phyloP scores from a whole-genome alignment of 2,888 invertebrate species.

The Drosophila rellima region DNA sequence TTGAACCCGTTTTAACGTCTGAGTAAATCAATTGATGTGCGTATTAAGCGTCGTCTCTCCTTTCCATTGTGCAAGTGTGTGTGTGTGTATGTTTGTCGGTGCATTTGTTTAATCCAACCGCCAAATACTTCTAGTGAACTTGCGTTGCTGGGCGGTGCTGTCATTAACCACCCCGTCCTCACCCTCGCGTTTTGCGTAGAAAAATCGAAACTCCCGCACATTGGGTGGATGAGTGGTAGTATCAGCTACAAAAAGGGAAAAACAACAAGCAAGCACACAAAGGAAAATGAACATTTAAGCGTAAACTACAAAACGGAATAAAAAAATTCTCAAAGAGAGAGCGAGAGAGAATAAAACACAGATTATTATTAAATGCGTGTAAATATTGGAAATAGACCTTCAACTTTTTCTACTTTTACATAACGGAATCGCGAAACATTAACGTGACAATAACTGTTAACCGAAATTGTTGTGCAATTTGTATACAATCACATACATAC shows the following conservation, averaged over 20 bases:
- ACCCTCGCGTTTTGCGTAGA: constrained; percentile 22
- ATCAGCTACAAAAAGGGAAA: constrained; percentile 26
- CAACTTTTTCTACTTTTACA: constrained; percentile 47
- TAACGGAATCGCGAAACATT: constrained; percentile 28
- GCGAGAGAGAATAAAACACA: constrained; percentile 8
- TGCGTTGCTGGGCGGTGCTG: constrained; percentile 60
- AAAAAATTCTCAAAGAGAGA: background rate
- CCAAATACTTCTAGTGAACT: constrained; percentile 52
- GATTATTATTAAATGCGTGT: constrained; percentile 26
- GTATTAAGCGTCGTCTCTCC: constrained; percentile 2
- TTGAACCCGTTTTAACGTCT: constrained; percentile 21
- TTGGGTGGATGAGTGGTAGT: constrained; percentile 26
- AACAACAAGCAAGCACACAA: constrained; percentile 20
- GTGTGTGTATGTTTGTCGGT: constrained; percentile 26
- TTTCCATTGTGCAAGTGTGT: constrained; percentile 11
- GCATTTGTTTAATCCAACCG: constrained; percentile 57
- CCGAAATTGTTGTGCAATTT: constrained; percentile 34
- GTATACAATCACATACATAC: constrained; percentile 25
- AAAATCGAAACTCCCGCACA: constrained; percentile 65
- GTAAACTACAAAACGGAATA: constrained; percentile 7
- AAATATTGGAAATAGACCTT: constrained; percentile 32
- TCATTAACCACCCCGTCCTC: constrained; percentile 34
- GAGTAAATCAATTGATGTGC: constrained; percentile 25
- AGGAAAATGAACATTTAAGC: constrained; percentile 17
- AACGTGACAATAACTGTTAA: constrained; percentile 44